Conservation (phyloP, 1,140 invertebrate species). For the Psilanteris sp. region DNA sequence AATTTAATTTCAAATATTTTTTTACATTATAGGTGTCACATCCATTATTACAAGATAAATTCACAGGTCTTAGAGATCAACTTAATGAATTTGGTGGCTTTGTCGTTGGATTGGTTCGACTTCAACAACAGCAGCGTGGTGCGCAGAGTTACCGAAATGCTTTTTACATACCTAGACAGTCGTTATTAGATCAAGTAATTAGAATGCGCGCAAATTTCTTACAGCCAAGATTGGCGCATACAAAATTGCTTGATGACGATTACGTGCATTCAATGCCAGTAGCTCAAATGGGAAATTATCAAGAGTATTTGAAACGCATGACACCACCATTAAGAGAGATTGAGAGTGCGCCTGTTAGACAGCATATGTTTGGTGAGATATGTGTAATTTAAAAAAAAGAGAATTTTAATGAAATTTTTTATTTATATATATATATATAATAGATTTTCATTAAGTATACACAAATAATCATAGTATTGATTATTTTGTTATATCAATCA, state of each 20-base stretch:
- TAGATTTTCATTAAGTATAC: too few species aligned
- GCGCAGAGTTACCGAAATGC: constrained; percentile 94
- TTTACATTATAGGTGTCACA: constrained; percentile 83
- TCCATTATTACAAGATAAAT: constrained; percentile 90
- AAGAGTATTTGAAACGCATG: constrained; percentile 97
- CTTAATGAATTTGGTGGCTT: constrained; percentile 93
- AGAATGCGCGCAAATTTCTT: constrained; percentile 97
- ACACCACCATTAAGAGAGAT: constrained; percentile 95
- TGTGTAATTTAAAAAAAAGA: too few species aligned
- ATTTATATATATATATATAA: too few species aligned
- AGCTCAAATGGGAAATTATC: constrained; percentile 99
- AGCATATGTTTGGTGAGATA: constrained; percentile 97
- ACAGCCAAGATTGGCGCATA: constrained; percentile 86
- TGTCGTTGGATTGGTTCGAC: constrained; percentile 85
- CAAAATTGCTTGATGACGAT: constrained; percentile 92
- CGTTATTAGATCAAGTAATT: constrained; percentile 94
- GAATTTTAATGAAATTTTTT: too few species aligned
- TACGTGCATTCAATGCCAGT: constrained; percentile 96
- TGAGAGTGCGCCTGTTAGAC: constrained; percentile 95
- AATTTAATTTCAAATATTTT: constrained; percentile 11
- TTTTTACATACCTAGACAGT: constrained; percentile 94
- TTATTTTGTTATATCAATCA: too few species aligned
- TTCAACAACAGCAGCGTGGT: constrained; percentile 82
- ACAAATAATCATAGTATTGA: too few species aligned
- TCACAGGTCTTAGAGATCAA: constrained; percentile 89